phyloP scores from a whole-genome alignment of 2,797 vertebrate genomes.

The Merluccius polli region DNA sequence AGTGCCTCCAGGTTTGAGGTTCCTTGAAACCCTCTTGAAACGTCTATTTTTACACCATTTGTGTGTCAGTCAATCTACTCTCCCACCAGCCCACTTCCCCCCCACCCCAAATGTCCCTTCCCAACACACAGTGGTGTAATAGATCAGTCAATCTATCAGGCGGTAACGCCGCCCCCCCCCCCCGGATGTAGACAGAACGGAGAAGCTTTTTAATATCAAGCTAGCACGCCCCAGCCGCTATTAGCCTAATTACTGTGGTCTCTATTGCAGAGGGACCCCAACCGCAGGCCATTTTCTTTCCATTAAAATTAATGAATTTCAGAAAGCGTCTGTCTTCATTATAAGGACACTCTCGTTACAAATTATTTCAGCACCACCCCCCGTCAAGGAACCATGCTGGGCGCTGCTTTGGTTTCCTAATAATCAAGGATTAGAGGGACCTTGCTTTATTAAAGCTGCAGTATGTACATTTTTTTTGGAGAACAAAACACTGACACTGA shows the following conservation, averaged over 20 bases:
- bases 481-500: no score
- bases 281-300: background rate
- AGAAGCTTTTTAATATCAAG: background rate
- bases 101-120: background rate
- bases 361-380: background rate
- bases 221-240: slow-evolving; percentile 2
- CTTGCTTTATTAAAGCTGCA: background rate
- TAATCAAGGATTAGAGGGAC: background rate
- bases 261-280: background rate
- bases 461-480: no score
- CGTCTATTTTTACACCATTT: slow-evolving; percentile 51
- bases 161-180: background rate
- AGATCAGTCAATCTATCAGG: background rate
- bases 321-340: background rate
- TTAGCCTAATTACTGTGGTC: slow-evolving; percentile 6
- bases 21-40: slow-evolving; percentile 11
- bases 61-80: slow-evolving; percentile 53
- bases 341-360: background rate
- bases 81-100: background rate
- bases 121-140: background rate
- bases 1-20: slow-evolving; percentile 14
- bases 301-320: slow-evolving; percentile 1
- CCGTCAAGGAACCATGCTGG: background rate
- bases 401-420: background rate
- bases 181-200: background rate